phyloP scores from a whole-genome alignment of 2,797 vertebrate genomes.

The Denticeps clupeoides region DNA sequence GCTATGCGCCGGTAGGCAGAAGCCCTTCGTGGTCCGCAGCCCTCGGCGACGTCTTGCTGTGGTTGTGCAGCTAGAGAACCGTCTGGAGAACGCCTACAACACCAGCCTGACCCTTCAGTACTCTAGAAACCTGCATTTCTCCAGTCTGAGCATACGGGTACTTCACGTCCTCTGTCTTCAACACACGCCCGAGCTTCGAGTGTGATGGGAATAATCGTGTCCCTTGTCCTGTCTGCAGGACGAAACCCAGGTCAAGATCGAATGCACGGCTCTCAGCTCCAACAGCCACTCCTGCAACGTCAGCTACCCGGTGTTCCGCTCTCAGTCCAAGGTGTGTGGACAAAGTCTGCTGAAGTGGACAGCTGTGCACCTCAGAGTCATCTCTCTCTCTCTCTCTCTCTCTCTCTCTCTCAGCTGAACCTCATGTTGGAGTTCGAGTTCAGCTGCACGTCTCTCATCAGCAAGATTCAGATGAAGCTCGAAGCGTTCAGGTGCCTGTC shows the following conservation, averaged over 20 bases:
- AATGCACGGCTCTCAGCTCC: conserved; percentile 59
- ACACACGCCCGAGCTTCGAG: too few relatives aligned
- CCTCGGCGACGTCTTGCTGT: conserved; percentile 66
- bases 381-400: conserved; percentile 9
- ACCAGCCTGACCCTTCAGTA: conserved; percentile 73
- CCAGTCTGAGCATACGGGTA: conserved; percentile 72
- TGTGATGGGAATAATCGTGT: too few relatives aligned
- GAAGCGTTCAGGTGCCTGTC: conserved; percentile 69
- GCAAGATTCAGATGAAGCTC: conserved; percentile 68
- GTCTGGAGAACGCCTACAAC: conserved; percentile 85
- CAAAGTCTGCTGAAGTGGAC: too few relatives aligned
- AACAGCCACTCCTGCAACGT: conserved; percentile 72
- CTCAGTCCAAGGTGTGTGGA: conserved; percentile 64
- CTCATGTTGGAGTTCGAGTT: conserved; percentile 84
- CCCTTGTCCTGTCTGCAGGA: too few relatives aligned
- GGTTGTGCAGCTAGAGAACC: conserved; percentile 73
- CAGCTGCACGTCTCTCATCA: conserved; percentile 70
- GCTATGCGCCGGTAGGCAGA: conserved; percentile 53
- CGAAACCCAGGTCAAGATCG: conserved; percentile 67
- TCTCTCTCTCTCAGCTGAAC: conserved; percentile 58
- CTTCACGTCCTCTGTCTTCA: too few relatives aligned
- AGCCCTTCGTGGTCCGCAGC: conserved; percentile 73
- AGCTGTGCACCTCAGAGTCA: background rate
- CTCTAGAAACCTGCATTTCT: conserved; percentile 80
- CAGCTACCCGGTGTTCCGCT: conserved; percentile 77